Base-by-base conservation (phyloP, 2,113 vertebrate species). In the Sula dactylatra region DNA sequence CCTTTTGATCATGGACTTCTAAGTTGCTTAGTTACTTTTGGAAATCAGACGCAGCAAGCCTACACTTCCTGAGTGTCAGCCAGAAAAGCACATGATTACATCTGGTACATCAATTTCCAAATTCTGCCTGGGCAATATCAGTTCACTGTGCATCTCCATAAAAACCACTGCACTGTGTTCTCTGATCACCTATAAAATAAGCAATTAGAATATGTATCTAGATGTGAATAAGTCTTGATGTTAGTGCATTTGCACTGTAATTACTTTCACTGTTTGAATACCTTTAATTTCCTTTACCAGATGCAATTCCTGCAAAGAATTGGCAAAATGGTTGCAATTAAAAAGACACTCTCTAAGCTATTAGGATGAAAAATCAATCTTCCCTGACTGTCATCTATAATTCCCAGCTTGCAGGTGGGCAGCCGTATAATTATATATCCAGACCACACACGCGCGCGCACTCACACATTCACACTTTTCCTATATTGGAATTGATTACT, bases 211-310 rank as follows among this genome's bases (percentile, higher is more conserved):
- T 84, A 45, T 42, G 7, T 70, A 94, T 93, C 61, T 72, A 82
- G 40, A 93, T 93, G 87, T n/a, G 73, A 97, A 95, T 88, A 89
- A 77, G 45, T 55, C 71, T 94, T 80, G 27, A 88, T 86, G 77
- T 6, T 73, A 81, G 84, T 77, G 22, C 36, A 64, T 79, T 95
- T 84, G 67, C 77, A 71, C 17, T 58, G 72, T 52, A 80, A 65
- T 94, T 87, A 27, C 32, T 96, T 97, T 94, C 81, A 93, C 59
- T 79, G 52, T 62, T 80, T 91, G 66, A 82, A 89, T 94, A 79
- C 32, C 49, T 89, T 90, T 83, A 91, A 95, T 95, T 89, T 58
- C 22, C 34, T 91, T 72, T 86, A 65, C 56, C 45, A 88, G 50
- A 94, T 90, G 91, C 82, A 94, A 54, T 70, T 90, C 74, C 86